phyloP scores from a whole-genome alignment of 2,113 vertebrate species.

The Candoia aspera region DNA sequence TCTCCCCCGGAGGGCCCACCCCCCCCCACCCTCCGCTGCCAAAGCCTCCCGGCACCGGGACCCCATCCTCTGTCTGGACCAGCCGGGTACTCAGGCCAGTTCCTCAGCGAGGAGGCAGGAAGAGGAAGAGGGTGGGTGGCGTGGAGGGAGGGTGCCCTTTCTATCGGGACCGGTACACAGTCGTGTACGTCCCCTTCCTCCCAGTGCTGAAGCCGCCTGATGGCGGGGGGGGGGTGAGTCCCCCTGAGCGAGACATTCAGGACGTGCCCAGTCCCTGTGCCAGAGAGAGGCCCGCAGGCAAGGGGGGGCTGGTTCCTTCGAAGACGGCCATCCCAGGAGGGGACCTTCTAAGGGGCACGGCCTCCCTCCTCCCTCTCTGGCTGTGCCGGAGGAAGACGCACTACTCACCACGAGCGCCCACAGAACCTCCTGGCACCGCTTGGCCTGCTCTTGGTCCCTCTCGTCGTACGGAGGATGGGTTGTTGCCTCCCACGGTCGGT shows the following conservation, averaged over 20 bases:
- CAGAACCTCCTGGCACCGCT: rapidly evolving
- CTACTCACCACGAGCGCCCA: not conserved
- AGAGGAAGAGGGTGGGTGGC: too few relatives aligned
- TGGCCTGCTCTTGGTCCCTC: rapidly evolving
- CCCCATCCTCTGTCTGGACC: not conserved
- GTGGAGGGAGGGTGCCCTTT: not conserved
- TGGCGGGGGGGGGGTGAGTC: not conserved
- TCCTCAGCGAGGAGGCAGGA: not conserved
- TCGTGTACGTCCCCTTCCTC: not conserved
- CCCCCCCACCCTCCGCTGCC: too few relatives aligned
- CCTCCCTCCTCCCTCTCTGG: not conserved
- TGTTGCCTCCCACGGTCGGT: rapidly evolving
- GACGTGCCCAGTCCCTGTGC: not conserved
- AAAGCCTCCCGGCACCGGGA: not conserved
- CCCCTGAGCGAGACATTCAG: rapidly evolving
- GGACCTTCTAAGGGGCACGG: not conserved
- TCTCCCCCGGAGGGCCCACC: too few relatives aligned
- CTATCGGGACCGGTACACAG: not conserved
- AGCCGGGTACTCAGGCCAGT: not conserved
- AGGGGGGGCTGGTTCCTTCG: not conserved
- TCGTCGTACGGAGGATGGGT: rapidly evolving
- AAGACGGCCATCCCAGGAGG: too few relatives aligned
- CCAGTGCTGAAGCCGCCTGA: slow-evolving; percentile 77
- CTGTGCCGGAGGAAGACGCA: not conserved
- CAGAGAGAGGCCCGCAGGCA: too few relatives aligned